These are phyloP conservation scores for Pangasius krempfi DNA, from an alignment of 2,797 vertebrate genomes.

Conservation along the genomic window DNA sequence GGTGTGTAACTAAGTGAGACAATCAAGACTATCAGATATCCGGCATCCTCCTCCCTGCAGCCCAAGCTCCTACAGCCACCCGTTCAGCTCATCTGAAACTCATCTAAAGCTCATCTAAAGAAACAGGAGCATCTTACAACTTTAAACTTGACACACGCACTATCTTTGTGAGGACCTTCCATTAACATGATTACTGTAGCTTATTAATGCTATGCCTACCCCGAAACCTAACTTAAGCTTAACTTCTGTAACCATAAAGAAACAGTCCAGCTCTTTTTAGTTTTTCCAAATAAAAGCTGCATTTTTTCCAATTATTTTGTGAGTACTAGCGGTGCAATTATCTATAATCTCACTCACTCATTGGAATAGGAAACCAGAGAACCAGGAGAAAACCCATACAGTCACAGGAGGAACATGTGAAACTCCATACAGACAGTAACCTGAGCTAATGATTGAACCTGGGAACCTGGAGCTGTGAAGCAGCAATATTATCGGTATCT, in stretches of 20 bases:
- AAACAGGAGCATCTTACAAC: neutral
- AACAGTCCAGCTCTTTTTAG: neutral
- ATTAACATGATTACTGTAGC: neutral
- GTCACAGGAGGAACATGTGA: neutral
- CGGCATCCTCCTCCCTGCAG: neutral
- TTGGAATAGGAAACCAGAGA: neutral
- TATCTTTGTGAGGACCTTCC: neutral
- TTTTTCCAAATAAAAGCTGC: neutral
- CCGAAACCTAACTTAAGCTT: neutral
- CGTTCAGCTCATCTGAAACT: neutral
- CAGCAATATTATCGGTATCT: neutral
- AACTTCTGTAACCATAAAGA: neutral
- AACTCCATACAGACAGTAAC: neutral
- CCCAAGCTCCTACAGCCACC: neutral
- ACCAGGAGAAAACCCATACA: neutral
- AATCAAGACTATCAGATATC: slow-evolving; percentile 29
- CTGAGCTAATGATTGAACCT: neutral
- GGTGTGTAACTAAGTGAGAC: slow-evolving; percentile 17
- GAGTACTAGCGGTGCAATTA: neutral
- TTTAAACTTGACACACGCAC: neutral
- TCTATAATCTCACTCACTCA: neutral
- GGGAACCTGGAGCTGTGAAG: neutral
- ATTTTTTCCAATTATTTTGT: neutral
- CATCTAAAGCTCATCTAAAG: slow-evolving; percentile 11
- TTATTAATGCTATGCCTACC: neutral